Base-by-base conservation (phyloP, 92 coral and sea anemone genomes). In the Bergia sp. region DNA sequence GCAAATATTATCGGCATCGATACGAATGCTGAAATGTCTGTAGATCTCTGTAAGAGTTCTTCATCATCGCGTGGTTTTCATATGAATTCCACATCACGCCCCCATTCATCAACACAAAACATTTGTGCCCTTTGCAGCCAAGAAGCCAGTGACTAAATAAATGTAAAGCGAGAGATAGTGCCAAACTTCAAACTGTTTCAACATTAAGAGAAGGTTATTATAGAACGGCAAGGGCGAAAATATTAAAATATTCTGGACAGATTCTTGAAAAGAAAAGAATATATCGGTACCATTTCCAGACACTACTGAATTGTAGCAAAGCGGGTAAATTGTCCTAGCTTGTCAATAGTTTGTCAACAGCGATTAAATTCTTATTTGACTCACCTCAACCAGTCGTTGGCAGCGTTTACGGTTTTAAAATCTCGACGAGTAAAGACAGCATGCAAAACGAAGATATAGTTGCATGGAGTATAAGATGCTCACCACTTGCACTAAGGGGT, bases 61-160 rank as follows among this genome's bases (percentile, higher is more conserved):
- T 20, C 29, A 47, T 16, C 40, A 65, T 84, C 78, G 87, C 77
- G 87, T 69, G 77, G 43, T 8, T 82, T 82, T 43, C 86, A 82
- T 82, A 18, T 78, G 82, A 45, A 78, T 8, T 23, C 50, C 75
- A 20, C 71, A 81, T 61, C 75, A 61, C 86, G 75, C 76, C 55
- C 86, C 86, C 76, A 58, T 65, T 81, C 37, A 81, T 37, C 11
- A 37, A 65, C 5, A 58, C 40, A 81, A 57, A 82, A 40, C 49
- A 6, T 16, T 65, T 39, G 47, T 21, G 82, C 21, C 86, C 29
- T 29, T 73, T 36, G 78, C 5, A 80, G 66, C 36, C 36, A 29
- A 36, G 77, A 73, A 73, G 11, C n/a, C 69, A 23, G 9, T 39
- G 65, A n/a, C 37, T 43, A 55, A 13, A 40, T 12, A 82, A 1